A percentile compares a stretch with the other conserved stretches of the same genome.
phyloP scores from a whole-genome alignment of 1,140 invertebrate genomes.

The Conus betulinus region DNA sequence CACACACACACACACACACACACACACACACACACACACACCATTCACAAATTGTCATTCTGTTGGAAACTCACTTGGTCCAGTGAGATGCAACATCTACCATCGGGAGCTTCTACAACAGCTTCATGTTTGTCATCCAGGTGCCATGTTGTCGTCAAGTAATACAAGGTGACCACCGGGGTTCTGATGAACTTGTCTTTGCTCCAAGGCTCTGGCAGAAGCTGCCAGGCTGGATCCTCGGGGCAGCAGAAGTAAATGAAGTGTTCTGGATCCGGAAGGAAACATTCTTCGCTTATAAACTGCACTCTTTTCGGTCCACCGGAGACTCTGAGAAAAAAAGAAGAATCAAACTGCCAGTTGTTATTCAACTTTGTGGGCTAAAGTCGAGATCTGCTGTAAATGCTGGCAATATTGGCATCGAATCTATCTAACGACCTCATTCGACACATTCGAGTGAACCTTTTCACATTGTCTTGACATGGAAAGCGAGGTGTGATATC shows the following conservation, averaged over 20 bases:
- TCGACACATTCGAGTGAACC: too few species aligned
- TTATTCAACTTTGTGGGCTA: too few species aligned
- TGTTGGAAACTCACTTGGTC: not conserved
- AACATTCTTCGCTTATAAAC: not conserved
- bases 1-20: too few species aligned
- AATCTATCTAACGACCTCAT: too few species aligned
- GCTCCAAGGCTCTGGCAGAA: not conserved
- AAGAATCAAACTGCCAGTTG: too few species aligned
- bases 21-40: too few species aligned
- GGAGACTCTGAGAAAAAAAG: too few species aligned
- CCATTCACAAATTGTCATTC: too few species aligned
- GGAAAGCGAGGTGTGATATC: too few species aligned
- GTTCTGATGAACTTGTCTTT: not conserved
- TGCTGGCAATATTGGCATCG: too few species aligned
- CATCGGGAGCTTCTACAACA: not conserved
- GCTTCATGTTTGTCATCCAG: not conserved
- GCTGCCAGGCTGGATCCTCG: slow-evolving; percentile 12
- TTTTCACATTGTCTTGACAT: too few species aligned
- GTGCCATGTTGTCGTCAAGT: not conserved
- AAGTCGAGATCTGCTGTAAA: too few species aligned
- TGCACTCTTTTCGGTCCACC: not conserved
- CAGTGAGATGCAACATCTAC: not conserved
- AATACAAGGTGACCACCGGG: not conserved
- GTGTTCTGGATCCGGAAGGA: not conserved
- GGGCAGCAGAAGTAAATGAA: not conserved